A percentile compares a stretch with the other conserved stretches of the same genome.
phyloP scores from a whole-genome alignment of 2,888 invertebrate genomes.

The Eremobia ochroleuca region DNA sequence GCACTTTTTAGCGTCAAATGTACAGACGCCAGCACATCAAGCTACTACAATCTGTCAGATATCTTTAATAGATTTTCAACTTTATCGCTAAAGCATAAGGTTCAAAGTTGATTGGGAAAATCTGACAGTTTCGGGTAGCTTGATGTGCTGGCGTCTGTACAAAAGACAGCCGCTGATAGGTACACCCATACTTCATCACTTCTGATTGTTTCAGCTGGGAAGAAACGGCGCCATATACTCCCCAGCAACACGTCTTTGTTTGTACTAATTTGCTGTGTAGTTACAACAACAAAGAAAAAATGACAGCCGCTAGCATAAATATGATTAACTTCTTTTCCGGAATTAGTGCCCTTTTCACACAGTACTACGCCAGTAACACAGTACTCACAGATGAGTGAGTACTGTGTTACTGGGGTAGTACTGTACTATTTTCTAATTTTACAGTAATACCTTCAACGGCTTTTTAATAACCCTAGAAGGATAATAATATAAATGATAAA shows the following conservation, averaged over 20 bases:
- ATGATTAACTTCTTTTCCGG: background rate
- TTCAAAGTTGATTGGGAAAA: no score
- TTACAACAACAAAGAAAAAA: background rate
- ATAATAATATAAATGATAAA: background rate
- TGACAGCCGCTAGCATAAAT: background rate
- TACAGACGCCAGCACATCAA: background rate
- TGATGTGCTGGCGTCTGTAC: no score
- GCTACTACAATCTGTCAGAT: no score
- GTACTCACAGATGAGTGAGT: background rate
- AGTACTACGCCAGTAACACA: background rate
- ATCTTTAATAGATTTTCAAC: no score
- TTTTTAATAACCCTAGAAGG: background rate
- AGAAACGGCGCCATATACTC: background rate
- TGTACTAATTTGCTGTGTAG: background rate
- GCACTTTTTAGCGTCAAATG: background rate
- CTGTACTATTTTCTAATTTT: background rate
- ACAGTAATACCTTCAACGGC: background rate
- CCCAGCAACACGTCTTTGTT: background rate
- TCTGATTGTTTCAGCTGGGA: background rate
- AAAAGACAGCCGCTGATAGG: background rate
- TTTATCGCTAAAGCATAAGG: no score
- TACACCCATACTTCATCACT: background rate
- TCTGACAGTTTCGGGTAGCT: no score
- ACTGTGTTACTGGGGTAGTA: no score
- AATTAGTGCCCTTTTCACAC: background rate